Evolutionary conservation across 2,888 invertebrate genomes (phyloP), one percentile per base, ranked within the genome.

Genomic region (Bembecia ichneumoniformis): DNA sequence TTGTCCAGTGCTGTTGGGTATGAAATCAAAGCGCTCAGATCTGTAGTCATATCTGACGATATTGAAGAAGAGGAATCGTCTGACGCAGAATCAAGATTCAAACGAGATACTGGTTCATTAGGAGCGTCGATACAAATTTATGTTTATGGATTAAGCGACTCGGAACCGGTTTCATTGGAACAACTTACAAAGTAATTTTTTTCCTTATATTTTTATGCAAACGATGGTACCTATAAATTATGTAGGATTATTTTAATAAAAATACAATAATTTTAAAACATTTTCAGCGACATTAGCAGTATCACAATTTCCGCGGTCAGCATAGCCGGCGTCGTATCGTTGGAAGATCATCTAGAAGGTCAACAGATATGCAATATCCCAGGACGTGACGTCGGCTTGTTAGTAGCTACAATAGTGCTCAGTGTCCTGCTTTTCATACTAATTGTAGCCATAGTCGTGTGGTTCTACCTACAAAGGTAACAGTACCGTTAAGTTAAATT

Each of bases 401-500:
- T 87, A 64, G 76, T 66, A 35, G 62, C 83, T 11, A 84, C 84
- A 48, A 83, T 87, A 64, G 65, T 76, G 52, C 77, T 86, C 44
- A 74, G 78, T 52, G 59, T 77, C 57, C 60, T 86, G 47, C 71
- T 84, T 49, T 75, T 83, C 63, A 66, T 79, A 62, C 53, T 81
- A 58, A 73, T 81, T 55, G 62, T 76, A 49, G 59, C 67, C 48
- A 64, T 69, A 60, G 70, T 64, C 49, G 58, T 75, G 52, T 82
- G 78, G 79, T 71, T 69, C 61, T 68, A 74, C 70, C 66, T 82
- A 49, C 80, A 64, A 76, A 73, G 84, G 87, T 84, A 74, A 72
- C 68, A 56, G 45, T 54, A 63, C 67, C 66, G 65, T 69, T 68
- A 58, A 28, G 52, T 55, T 58, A 62, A 57, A 64, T 62, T 58